A percentile compares a stretch with the other conserved stretches of the same genome.
phyloP scores from a whole-genome alignment of 2,888 invertebrate genomes.

The Quadroppia sp. region DNA sequence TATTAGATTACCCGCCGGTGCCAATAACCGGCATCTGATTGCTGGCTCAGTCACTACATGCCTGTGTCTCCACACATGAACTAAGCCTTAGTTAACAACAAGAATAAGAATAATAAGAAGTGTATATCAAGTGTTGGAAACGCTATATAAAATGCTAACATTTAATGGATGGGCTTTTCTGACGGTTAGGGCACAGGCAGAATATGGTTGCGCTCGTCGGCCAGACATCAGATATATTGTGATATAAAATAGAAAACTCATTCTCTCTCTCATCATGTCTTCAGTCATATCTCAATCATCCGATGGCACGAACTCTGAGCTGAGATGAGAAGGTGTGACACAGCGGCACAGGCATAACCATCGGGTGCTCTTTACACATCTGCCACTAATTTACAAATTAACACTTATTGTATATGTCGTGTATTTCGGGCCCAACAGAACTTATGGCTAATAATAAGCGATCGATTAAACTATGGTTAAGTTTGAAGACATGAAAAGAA shows the following conservation, averaged over 20 bases:
- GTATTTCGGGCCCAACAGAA: background rate
- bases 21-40: slow-evolving; percentile 9
- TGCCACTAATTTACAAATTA: slow-evolving; percentile 38
- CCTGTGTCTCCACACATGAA: background rate
- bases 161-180: background rate
- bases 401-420: slow-evolving; percentile 14
- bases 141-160: background rate
- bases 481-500: background rate
- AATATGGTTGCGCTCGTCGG: background rate
- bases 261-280: slow-evolving; percentile 11
- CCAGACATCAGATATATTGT: slow-evolving; percentile 3
- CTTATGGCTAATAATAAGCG: slow-evolving; percentile 12
- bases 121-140: background rate
- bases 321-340: slow-evolving; percentile 36
- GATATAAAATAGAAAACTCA: background rate
- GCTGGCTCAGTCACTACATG: background rate
- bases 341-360: background rate
- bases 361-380: background rate
- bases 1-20: slow-evolving; percentile 22
- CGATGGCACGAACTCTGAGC: slow-evolving; percentile 31
- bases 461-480: background rate
- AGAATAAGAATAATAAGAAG: slow-evolving; percentile 16
- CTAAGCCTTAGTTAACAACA: background rate
- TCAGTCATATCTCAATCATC: slow-evolving; percentile 27
- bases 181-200: background rate